Conservation (phyloP, 2,113 vertebrate genomes). For the Gymnocephalus cernua region DNA sequence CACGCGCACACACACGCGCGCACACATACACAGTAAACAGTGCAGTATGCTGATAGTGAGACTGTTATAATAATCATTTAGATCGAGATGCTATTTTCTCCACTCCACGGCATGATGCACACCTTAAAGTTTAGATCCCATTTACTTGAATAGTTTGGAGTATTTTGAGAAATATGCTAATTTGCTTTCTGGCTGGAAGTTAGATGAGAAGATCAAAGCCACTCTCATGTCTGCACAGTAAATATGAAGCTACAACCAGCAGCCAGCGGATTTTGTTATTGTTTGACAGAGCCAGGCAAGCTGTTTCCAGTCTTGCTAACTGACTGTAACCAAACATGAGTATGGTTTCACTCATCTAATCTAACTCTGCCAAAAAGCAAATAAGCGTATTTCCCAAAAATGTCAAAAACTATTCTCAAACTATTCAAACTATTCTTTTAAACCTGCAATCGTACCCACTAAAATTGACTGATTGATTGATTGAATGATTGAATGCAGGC, state of each 20-base stretch:
- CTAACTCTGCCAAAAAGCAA: too few species aligned
- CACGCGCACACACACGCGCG: not conserved
- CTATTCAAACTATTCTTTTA: not conserved
- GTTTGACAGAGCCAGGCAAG: too few species aligned
- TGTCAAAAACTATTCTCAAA: too few species aligned
- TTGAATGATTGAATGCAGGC: too few species aligned
- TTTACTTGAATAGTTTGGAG: not conserved
- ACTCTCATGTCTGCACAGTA: not conserved
- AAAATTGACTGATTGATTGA: not conserved
- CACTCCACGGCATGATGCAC: not conserved
- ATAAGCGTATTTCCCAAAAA: not conserved
- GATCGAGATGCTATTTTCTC: not conserved
- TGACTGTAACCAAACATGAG: too few species aligned
- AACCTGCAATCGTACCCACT: not conserved
- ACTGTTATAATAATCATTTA: not conserved
- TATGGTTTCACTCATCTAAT: too few species aligned
- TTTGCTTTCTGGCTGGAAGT: too few species aligned
- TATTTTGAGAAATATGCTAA: not conserved
- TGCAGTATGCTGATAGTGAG: not conserved
- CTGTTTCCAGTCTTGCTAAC: too few species aligned
- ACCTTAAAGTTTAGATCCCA: not conserved
- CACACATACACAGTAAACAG: not conserved
- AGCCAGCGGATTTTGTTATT: too few species aligned
- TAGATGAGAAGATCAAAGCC: too few species aligned
- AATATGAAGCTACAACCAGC: not conserved